Base-by-base conservation (phyloP, 2,888 invertebrate species). In the Drosophila falleni region DNA sequence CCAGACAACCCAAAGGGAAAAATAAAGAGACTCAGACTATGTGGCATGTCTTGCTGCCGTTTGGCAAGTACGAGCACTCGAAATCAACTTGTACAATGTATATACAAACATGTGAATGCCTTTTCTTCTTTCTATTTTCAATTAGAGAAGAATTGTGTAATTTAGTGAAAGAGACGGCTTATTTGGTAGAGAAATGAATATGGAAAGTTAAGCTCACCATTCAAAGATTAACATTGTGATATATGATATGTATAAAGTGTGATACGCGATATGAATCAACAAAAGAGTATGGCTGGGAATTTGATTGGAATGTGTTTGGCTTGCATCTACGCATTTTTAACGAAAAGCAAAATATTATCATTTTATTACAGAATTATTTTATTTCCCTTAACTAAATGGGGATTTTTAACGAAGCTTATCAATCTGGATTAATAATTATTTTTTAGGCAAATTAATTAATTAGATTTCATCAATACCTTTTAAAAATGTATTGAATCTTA, bases 91-190 rank as follows among this genome's bases (percentile, higher is more conserved):
- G 11, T 15, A 31, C 29, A 29, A 29, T 29, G 29, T 10, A 31
- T 0, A 9, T 31, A 19, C 13, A 39, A 55, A 26, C 31, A 37
- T 55, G 44, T 50, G 33, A 56, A 31, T 49, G 26, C 35, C n/a
- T 58, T n/a, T 41, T 55, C 53, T 54, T 62, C 35, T 59, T 23
- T 46, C 31, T 71, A 29, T 59, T 41, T 63, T 78, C 74, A 84
- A 88, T 88, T 88, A 82, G 71, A 53, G 62, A 74, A 72, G 44
- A 88, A 86, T 84, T 88, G 83, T 86, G 86, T 64, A 88, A 86
- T 81, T 71, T 67, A 64, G 62, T 72, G 62, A 69, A 72, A 65
- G 64, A 69, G 66, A 37, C 53, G 61, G 31, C 72, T 64, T 61
- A 62, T 44, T n/a, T 31, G 42, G 5, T 29, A 15, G 29, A 39